Conservation (phyloP, 2,113 vertebrate species). For the Sebastes schlegelii region DNA sequence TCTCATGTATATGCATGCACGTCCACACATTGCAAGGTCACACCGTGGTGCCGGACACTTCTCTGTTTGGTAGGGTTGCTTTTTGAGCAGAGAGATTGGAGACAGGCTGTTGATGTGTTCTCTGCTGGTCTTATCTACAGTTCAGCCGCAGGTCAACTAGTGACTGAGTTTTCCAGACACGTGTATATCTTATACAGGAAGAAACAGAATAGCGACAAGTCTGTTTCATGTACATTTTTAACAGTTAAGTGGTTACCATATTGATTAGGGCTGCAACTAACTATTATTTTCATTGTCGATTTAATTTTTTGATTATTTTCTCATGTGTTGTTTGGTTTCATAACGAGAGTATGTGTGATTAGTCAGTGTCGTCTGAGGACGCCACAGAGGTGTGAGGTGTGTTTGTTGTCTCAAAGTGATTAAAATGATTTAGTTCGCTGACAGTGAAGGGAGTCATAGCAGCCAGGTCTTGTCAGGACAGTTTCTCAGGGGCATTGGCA, state of each 20-base stretch:
- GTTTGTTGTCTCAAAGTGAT: slow-evolving; percentile 40
- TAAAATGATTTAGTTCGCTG: slow-evolving; percentile 50
- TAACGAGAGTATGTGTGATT: background rate
- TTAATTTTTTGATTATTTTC: no score
- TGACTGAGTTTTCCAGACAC: background rate
- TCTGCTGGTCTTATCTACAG: slow-evolving; percentile 9
- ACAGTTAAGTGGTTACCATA: background rate
- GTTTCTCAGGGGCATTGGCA: slow-evolving; percentile 34
- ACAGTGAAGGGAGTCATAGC: slow-evolving; percentile 37
- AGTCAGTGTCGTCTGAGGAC: slow-evolving; percentile 11
- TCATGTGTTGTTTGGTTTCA: background rate
- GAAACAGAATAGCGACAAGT: background rate
- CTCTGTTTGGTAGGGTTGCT: slow-evolving; percentile 3
- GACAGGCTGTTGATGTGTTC: slow-evolving; percentile 7
- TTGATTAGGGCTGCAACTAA: background rate
- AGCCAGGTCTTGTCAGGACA: slow-evolving; percentile 41
- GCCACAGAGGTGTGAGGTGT: slow-evolving; percentile 5
- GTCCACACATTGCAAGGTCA: slow-evolving; percentile 41
- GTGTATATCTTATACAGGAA: background rate
- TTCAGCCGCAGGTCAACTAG: slow-evolving; percentile 7
- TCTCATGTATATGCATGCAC: slow-evolving; percentile 41
- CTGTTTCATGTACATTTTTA: background rate
- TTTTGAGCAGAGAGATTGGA: slow-evolving; percentile 8
- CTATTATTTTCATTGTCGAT: no score
- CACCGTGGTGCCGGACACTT: slow-evolving; percentile 7